Evolutionary conservation across 2,888 invertebrate genomes (phyloP).

Genomic region (Priocnemis perturbator): DNA sequence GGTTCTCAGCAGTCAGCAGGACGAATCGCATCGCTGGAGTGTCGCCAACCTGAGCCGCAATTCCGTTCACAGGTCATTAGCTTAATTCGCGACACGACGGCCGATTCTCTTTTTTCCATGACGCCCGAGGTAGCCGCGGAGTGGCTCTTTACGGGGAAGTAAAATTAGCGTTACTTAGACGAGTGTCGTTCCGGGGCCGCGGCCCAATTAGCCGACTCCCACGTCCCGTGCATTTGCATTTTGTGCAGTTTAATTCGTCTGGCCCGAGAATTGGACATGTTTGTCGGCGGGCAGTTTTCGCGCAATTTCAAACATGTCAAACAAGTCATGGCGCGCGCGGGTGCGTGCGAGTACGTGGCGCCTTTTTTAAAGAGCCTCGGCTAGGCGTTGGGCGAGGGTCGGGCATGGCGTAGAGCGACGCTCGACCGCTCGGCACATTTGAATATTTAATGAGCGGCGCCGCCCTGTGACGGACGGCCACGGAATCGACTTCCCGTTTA

Average conservation of each 20-base stretch:
- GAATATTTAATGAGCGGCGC: slow-evolving; percentile 53
- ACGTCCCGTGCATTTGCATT: slow-evolving; percentile 8
- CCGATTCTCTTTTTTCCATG: too few relatives aligned
- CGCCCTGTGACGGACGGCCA: slow-evolving; percentile 29
- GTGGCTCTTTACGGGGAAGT: too few relatives aligned
- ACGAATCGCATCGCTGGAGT: too few relatives aligned
- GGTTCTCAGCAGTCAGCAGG: too few relatives aligned
- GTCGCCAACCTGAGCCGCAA: not conserved
- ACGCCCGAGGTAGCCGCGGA: too few relatives aligned
- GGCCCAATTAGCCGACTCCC: slow-evolving; percentile 9
- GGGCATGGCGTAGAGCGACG: slow-evolving; percentile 12
- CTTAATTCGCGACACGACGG: not conserved
- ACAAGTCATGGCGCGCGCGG: too few relatives aligned
- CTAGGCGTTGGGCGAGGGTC: slow-evolving; percentile 1
- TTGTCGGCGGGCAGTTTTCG: too few relatives aligned
- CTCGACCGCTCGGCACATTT: slow-evolving; percentile 41
- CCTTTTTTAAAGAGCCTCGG: slow-evolving; percentile 1
- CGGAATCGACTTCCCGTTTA: slow-evolving; percentile 37
- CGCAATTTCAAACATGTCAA: too few relatives aligned
- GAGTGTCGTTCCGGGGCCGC: not conserved
- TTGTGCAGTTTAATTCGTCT: too few relatives aligned
- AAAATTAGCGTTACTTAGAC: too few relatives aligned
- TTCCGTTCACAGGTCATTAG: not conserved
- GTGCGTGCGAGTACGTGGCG: not conserved
- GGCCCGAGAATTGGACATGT: too few relatives aligned